A percentile compares a stretch with the other conserved stretches of the same genome.
phyloP scores from a whole-genome alignment of 1,140 invertebrate genomes.

The Sitophilus oryzae region DNA sequence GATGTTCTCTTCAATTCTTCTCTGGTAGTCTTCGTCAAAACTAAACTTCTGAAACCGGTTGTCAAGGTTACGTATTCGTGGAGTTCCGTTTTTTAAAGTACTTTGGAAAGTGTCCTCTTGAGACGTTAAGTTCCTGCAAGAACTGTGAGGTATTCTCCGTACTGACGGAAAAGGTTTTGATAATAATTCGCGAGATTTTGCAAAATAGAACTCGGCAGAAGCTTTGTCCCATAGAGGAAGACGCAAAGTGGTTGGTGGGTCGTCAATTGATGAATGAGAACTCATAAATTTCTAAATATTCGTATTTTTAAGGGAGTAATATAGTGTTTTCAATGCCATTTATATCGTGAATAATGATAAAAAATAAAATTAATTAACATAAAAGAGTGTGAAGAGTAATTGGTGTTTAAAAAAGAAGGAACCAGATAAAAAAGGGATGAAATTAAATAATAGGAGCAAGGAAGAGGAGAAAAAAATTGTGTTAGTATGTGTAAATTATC shows the following conservation, averaged over 20 bases:
- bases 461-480: slow-evolving; percentile 27
- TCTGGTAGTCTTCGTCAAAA: slow-evolving; percentile 30
- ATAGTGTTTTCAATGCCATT: slow-evolving; percentile 1
- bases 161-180: slow-evolving; percentile 50
- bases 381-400: background rate
- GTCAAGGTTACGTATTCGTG: slow-evolving; percentile 24
- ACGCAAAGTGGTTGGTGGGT: slow-evolving; percentile 46
- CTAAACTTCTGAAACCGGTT: slow-evolving; percentile 34
- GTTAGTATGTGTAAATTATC: slow-evolving; percentile 35
- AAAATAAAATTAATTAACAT: slow-evolving; percentile 5
- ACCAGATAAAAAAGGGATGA: slow-evolving; percentile 23
- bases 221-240: slow-evolving; percentile 66
- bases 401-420: slow-evolving; percentile 2
- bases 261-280: slow-evolving; percentile 40
- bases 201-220: slow-evolving; percentile 67
- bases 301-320: background rate
- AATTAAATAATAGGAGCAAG: slow-evolving; percentile 15
- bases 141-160: slow-evolving; percentile 29
- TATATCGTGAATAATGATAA: too few species aligned
- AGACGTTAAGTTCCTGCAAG: slow-evolving; percentile 27
- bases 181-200: slow-evolving; percentile 62
- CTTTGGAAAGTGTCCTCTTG: slow-evolving; percentile 8
- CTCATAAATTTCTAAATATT: slow-evolving; percentile 33
- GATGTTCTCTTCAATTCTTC: slow-evolving; percentile 5
- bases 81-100: slow-evolving; percentile 13